Conservation (phyloP, 2,113 vertebrate species). For the Oreochromis aureus region DNA sequence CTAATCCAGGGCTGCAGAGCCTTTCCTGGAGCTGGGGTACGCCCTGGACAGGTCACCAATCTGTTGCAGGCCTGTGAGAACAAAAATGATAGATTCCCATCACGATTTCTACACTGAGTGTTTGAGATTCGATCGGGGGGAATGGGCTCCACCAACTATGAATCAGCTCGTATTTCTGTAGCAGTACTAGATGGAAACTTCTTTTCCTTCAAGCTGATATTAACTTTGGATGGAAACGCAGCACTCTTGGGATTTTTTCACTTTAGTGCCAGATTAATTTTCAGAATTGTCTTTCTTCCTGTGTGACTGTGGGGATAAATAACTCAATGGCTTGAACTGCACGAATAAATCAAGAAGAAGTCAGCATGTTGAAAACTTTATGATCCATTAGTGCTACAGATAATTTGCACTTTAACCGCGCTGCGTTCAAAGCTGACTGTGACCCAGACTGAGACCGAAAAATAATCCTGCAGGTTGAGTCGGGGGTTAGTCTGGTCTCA, state of each 20-base stretch:
- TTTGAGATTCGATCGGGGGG: background rate
- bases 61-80: background rate
- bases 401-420: background rate
- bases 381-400: background rate
- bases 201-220: background rate
- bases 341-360: background rate
- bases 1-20: background rate
- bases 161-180: background rate
- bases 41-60: fast-evolving
- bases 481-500: background rate
- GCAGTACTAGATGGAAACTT: background rate
- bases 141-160: background rate
- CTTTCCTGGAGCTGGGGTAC: background rate
- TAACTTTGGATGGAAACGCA: background rate
- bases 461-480: background rate
- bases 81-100: background rate
- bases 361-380: background rate
- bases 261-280: background rate
- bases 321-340: background rate
- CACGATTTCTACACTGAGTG: background rate
- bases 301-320: background rate
- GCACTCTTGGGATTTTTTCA: background rate
- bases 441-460: background rate
- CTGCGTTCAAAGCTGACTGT: background rate
- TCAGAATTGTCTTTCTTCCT: background rate